Conservation (phyloP, 2,888 invertebrate genomes). For the Danaus chrysippus region DNA sequence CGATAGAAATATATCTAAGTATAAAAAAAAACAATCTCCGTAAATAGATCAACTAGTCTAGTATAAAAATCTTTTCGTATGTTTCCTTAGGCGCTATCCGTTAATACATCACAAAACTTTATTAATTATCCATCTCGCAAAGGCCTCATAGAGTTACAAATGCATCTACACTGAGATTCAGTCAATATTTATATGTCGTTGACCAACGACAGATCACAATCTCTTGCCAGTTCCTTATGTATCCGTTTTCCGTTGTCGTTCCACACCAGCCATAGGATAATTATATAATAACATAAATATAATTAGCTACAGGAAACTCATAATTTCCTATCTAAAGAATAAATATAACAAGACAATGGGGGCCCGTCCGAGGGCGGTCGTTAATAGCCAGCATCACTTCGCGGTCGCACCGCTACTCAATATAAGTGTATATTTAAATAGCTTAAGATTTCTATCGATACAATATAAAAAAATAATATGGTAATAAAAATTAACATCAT, state of each 20-base stretch:
- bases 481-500: slow-evolving; percentile 79
- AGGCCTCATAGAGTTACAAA: slow-evolving; percentile 80
- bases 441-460: slow-evolving; percentile 73
- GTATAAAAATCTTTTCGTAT: slow-evolving; percentile 80
- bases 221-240: slow-evolving; percentile 73
- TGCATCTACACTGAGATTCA: slow-evolving; percentile 80
- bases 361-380: slow-evolving; percentile 58
- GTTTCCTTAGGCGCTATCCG: slow-evolving; percentile 80
- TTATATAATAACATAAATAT: slow-evolving; percentile 70
- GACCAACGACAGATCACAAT: slow-evolving; percentile 79
- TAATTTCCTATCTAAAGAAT: slow-evolving; percentile 77
- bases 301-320: slow-evolving; percentile 78
- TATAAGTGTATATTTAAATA: slow-evolving; percentile 67
- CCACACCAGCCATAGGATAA: slow-evolving; percentile 72
- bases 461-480: slow-evolving; percentile 78
- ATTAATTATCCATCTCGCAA: slow-evolving; percentile 78
- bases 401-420: slow-evolving; percentile 76
- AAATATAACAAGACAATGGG: slow-evolving; percentile 74
- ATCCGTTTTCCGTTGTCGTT: slow-evolving; percentile 68
- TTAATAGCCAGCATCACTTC: slow-evolving; percentile 74
- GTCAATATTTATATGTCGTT: slow-evolving; percentile 80
- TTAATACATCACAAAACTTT: slow-evolving; percentile 80
- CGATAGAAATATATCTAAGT: slow-evolving; percentile 78
- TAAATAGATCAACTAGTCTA: slow-evolving; percentile 79
- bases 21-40: slow-evolving; percentile 79